These are phyloP conservation scores for Nomada flava DNA, from an alignment of 2,888 invertebrate species.

Conservation along the genomic window DNA sequence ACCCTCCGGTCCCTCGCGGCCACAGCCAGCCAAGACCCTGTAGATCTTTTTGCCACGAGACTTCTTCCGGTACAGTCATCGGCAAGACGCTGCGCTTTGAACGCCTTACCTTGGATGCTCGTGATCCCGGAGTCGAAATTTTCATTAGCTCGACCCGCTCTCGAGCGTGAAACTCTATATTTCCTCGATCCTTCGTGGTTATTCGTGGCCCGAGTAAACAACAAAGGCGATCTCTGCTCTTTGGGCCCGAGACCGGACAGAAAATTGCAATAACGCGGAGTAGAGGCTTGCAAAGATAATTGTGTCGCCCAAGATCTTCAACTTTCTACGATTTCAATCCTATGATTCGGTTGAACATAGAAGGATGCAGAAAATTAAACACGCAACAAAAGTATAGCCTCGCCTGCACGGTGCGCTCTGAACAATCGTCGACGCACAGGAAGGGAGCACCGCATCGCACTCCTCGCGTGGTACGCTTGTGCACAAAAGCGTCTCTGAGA, in stretches of 20 bases:
- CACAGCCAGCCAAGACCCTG: slow-evolving; percentile 64
- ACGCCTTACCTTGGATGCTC: not conserved
- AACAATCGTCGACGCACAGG: not conserved
- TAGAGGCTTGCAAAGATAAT: not conserved
- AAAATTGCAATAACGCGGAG: not conserved
- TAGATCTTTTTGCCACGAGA: slow-evolving; percentile 69
- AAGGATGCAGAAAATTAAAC: slow-evolving; percentile 4
- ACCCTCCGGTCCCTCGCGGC: slow-evolving; percentile 65
- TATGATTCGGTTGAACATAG: not conserved
- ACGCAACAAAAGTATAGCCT: not conserved
- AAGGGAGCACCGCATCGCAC: no score
- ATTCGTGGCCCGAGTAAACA: not conserved
- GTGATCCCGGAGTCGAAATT: not conserved
- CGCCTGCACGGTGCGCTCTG: not conserved
- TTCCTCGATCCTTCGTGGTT: slow-evolving; percentile 23
- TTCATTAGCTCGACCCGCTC: slow-evolving; percentile 18
- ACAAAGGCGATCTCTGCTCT: slow-evolving; percentile 5
- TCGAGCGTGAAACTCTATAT: slow-evolving; percentile 30
- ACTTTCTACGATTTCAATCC: not conserved
- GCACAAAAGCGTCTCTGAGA: slow-evolving; percentile 26
- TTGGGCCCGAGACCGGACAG: not conserved
- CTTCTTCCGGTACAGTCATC: slow-evolving; percentile 76
- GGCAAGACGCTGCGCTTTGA: slow-evolving; percentile 48
- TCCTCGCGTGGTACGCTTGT: no score
- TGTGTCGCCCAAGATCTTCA: not conserved